These are phyloP conservation scores for Rhipidura dahli DNA, from an alignment of 2,113 vertebrate genomes.

Conservation along the genomic window DNA sequence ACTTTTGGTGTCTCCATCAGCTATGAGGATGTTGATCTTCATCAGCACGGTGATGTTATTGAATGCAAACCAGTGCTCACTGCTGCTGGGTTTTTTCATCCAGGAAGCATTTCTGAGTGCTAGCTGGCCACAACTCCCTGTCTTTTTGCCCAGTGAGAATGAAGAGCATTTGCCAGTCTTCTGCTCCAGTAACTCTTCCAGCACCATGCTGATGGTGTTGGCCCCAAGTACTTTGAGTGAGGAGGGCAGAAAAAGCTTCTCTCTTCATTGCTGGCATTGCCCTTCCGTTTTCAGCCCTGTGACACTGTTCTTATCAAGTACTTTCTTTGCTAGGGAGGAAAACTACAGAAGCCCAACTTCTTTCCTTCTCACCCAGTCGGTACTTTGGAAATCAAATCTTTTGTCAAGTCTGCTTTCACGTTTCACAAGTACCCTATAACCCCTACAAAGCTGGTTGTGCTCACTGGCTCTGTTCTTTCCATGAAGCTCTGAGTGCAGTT, in stretches of 20 bases:
- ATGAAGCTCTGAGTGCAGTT: not conserved
- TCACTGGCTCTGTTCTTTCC: not conserved
- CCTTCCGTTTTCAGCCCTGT: not conserved
- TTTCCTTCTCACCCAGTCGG: not conserved
- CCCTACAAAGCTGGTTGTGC: not conserved
- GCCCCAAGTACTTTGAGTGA: not conserved
- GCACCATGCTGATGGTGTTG: not conserved
- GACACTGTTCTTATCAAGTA: not conserved
- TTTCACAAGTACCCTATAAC: not conserved
- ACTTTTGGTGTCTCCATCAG: not conserved
- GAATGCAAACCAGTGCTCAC: not conserved
- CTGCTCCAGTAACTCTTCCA: not conserved
- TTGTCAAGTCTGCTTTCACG: not conserved
- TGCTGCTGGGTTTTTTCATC: not conserved
- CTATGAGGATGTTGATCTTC: not conserved
- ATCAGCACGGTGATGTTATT: accelerated
- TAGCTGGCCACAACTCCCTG: not conserved
- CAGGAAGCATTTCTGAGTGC: not conserved
- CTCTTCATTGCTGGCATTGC: not conserved
- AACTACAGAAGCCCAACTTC: not conserved
- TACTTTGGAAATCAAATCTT: not conserved
- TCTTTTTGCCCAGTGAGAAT: not conserved
- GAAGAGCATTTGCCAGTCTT: not conserved
- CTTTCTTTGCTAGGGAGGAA: not conserved
- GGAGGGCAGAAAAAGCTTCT: not conserved